Evolutionary conservation across 2,797 vertebrate genomes (phyloP), one percentile per base, ranked within the genome.

Genomic region (Melanotaenia trifasciata): DNA sequence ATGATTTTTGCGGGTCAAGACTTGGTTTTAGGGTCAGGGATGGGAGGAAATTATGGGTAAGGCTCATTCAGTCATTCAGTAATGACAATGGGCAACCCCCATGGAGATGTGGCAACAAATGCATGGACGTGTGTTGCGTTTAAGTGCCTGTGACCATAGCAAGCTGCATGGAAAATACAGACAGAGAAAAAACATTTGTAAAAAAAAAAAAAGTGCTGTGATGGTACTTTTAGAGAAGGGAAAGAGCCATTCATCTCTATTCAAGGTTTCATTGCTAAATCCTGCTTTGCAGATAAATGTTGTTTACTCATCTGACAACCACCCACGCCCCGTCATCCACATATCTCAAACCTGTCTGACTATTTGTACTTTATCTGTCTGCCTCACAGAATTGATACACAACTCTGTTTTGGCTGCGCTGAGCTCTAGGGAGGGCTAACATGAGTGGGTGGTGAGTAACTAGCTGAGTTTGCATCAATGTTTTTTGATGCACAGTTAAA

Each of bases 401-500:
- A 50, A 64, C 40, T 38, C 26, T 28, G 28, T 61, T 63, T 74
- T 53, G 58, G 51, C 62, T 81, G 61, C 16, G 20, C 43, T 5
- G 43, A 45, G 58, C 51, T 35, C 61, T 67, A 56, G 58, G 60
- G 70, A 72, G 62, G 58, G 45, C 63, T 68, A 22, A 56, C 30
- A 53, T 64, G 63, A 78, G 73, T 78, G 81, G 78, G 78, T 24
- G 57, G 32, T 57, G 54, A 66, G 57, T 57, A 45, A 24, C 50
- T 53, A 36, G 47, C 18, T 35, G 32, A 47, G 33, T 65, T 65
- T 38, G 33, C 32, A 65, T 67, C 30, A 40, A 43, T 22, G 53
- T 13, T 18, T 45, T 40, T 20, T 22, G 57, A 35, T 50, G 30
- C 16, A 58, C 57, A 35, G 33, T 58, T n/a, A 58, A 16, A 57